phyloP scores from a whole-genome alignment of 1,140 invertebrate species.

The Monomorium pharaonis region DNA sequence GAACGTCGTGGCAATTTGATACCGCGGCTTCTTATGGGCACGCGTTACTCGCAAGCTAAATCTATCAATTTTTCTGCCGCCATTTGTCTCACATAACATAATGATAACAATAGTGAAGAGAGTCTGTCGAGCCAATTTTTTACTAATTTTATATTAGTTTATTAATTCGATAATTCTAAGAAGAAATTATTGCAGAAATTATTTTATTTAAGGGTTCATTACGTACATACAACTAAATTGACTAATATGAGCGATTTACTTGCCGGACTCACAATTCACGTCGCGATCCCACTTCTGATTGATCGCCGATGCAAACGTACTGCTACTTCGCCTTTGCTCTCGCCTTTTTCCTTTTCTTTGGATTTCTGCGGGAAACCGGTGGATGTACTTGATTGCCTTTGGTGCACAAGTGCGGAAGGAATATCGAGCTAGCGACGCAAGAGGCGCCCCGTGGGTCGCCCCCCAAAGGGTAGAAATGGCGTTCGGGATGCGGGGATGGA shows the following conservation, averaged over 20 bases:
- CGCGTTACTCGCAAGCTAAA: neutral
- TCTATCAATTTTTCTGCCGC: neutral
- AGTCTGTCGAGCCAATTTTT: neutral
- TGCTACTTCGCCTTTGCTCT: neutral
- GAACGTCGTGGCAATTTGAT: slow-evolving; percentile 30
- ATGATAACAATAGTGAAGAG: neutral
- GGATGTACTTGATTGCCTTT: slow-evolving; percentile 64
- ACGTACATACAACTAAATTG: neutral
- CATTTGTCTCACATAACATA: neutral
- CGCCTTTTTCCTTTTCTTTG: neutral
- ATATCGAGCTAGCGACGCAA: slow-evolving; percentile 63
- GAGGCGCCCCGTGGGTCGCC: neutral
- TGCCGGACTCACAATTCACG: neutral
- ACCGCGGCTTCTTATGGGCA: slow-evolving; percentile 4
- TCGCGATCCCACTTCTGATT: neutral
- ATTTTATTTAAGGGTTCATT: neutral
- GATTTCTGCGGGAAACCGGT: neutral
- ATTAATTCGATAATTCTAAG: neutral
- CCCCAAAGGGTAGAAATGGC: slow-evolving; percentile 31
- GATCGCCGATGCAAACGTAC: neutral
- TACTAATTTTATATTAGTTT: neutral
- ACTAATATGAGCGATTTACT: slow-evolving; percentile 14
- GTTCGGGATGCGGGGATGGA: slow-evolving; percentile 11
- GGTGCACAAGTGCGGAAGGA: slow-evolving; percentile 68
- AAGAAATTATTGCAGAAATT: neutral